Conservation (phyloP, 2,888 invertebrate genomes). For the Drosophila merina region DNA sequence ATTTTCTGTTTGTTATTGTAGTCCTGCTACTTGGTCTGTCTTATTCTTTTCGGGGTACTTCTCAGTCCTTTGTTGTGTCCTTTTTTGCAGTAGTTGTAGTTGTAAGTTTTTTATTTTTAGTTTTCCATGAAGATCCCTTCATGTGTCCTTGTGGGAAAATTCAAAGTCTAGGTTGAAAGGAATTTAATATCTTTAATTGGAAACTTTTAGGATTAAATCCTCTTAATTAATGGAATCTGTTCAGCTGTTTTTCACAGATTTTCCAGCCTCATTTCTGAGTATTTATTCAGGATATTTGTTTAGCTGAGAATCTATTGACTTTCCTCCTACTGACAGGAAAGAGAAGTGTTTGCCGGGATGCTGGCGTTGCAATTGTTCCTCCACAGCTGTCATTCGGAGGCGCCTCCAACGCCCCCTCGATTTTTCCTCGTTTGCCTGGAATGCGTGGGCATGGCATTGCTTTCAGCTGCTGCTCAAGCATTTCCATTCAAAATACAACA, state of each 20-base stretch:
- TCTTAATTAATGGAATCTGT: background rate
- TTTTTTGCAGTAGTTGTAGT: conserved; percentile 9
- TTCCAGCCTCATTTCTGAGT: background rate
- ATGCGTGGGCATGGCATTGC: conserved; percentile 64
- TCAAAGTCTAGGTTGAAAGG: conserved; percentile 1
- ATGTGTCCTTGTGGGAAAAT: conserved; percentile 20
- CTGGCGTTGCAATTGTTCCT: conserved; percentile 56
- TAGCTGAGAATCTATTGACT: conserved; percentile 21
- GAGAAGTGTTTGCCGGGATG: conserved; percentile 50
- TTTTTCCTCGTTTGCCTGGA: conserved; percentile 19
- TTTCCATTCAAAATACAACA: conserved; percentile 63
- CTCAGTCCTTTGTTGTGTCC: conserved; percentile 14
- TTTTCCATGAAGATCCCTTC: background rate
- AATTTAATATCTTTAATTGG: background rate
- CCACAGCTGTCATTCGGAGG: conserved; percentile 70
- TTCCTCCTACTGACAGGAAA: conserved; percentile 16
- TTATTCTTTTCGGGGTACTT: conserved; percentile 25
- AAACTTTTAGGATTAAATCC: background rate
- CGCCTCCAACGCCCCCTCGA: conserved; percentile 10
- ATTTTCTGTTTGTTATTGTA: conserved; percentile 51
- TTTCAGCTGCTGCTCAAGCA: conserved; percentile 62
- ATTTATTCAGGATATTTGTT: conserved; percentile 8
- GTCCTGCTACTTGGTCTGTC: conserved; percentile 15
- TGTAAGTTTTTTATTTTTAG: background rate
- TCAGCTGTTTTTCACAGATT: background rate